A percentile compares a stretch with the other conserved stretches of the same genome.
phyloP scores from a whole-genome alignment of 1,140 invertebrate genomes.

The Pogonus chalceus region DNA sequence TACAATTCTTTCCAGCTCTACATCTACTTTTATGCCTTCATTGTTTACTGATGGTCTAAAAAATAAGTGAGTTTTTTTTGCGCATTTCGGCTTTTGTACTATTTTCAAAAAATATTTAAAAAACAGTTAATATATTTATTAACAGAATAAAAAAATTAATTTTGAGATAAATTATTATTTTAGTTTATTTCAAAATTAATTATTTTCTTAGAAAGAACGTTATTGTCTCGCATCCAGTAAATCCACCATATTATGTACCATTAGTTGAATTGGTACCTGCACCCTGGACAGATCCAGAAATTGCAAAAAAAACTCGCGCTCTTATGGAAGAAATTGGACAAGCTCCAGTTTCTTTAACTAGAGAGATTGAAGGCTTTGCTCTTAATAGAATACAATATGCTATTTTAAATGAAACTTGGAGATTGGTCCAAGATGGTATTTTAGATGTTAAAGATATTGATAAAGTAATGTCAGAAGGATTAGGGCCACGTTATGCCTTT shows the following conservation, averaged over 20 bases:
- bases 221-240: slow-evolving; percentile 83
- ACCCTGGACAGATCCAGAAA: slow-evolving; percentile 71
- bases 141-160: neutral
- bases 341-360: slow-evolving; percentile 71
- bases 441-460: slow-evolving; percentile 84
- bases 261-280: slow-evolving; percentile 90
- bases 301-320: slow-evolving; percentile 45
- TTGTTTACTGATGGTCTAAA: slow-evolving; percentile 69
- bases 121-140: neutral
- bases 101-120: neutral
- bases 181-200: neutral
- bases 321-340: slow-evolving; percentile 87
- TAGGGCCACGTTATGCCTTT: slow-evolving; percentile 92
- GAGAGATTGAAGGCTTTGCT: slow-evolving; percentile 86
- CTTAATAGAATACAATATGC: slow-evolving; percentile 93
- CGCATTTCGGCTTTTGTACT: neutral
- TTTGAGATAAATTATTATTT: neutral
- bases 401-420: slow-evolving; percentile 87
- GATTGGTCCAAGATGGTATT: slow-evolving; percentile 73
- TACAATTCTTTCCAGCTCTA: slow-evolving; percentile 80
- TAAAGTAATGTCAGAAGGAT: slow-evolving; percentile 85
- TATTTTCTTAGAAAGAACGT: slow-evolving; percentile 25
- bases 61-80: slow-evolving; percentile 42
- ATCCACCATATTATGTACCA: slow-evolving; percentile 92
- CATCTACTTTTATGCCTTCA: slow-evolving; percentile 82